Percentiles rank a stretch among this genome's conserved stretches.
phyloP scores from a whole-genome alignment of 2,113 vertebrate genomes.

The Sinocyclocheilus anophthalmus region DNA sequence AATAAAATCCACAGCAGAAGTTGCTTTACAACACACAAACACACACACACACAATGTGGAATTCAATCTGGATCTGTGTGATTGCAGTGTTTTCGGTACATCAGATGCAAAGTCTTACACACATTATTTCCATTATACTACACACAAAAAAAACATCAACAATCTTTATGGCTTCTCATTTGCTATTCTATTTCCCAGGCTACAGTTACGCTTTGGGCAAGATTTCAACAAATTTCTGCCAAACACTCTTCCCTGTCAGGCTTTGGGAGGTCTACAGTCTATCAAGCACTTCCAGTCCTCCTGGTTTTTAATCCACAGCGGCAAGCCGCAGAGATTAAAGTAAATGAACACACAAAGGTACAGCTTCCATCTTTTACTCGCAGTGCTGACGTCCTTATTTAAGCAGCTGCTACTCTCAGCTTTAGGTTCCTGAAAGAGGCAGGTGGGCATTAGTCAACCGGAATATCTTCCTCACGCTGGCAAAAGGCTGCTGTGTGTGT shows the following conservation, averaged over 20 bases:
- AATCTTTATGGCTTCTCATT: slow-evolving; percentile 28
- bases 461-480: slow-evolving; percentile 29
- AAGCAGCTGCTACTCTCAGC: slow-evolving; percentile 73
- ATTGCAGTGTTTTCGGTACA: slow-evolving; percentile 28
- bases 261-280: slow-evolving; percentile 53
- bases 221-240: slow-evolving; percentile 42
- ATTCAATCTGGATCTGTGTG: slow-evolving; percentile 38
- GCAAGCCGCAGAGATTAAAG: slow-evolving; percentile 41
- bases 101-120: slow-evolving; percentile 41
- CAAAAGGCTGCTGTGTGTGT: slow-evolving; percentile 3
- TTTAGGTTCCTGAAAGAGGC: slow-evolving; percentile 75
- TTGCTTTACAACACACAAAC: not conserved
- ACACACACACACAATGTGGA: slow-evolving; percentile 2
- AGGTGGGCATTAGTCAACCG: slow-evolving; percentile 37
- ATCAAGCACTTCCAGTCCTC: slow-evolving; percentile 56
- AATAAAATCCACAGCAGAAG: not conserved
- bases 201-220: slow-evolving; percentile 40
- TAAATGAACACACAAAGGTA: slow-evolving; percentile 40
- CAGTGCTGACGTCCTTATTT: slow-evolving; percentile 81
- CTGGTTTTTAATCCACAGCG: slow-evolving; percentile 54
- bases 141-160: not conserved
- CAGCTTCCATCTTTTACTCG: slow-evolving; percentile 66
- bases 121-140: slow-evolving; percentile 46
- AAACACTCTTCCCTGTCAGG: slow-evolving; percentile 58
- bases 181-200: slow-evolving; percentile 33